Conservation (phyloP, 2,113 vertebrate species). For the Neogobius melanostomus region DNA sequence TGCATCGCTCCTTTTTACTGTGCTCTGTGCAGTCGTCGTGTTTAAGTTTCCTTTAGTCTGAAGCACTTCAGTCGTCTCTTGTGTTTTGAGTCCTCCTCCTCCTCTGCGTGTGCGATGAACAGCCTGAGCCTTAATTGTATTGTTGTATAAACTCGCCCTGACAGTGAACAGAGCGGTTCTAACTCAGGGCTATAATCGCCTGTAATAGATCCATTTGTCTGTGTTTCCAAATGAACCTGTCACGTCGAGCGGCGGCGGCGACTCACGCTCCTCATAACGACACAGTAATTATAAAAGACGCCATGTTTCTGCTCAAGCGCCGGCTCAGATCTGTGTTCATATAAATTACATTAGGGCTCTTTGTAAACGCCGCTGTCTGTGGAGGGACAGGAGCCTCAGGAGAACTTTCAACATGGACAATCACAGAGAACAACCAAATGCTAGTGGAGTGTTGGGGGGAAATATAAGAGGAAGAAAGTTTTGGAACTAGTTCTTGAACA, state of each 20-base stretch:
- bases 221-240: constrained; percentile 7
- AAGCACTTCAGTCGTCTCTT: not conserved
- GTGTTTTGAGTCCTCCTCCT: too few species aligned
- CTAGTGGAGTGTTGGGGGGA: too few species aligned
- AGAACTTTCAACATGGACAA: not conserved
- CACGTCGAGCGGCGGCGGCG: not conserved
- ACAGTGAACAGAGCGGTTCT: not conserved
- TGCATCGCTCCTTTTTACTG: too few species aligned
- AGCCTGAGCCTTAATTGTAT: not conserved
- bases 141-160: not conserved
- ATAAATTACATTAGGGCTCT: not conserved
- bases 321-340: not conserved
- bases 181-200: not conserved
- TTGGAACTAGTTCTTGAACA: too few species aligned
- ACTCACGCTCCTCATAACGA: not conserved
- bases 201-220: constrained; percentile 8
- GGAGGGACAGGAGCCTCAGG: not conserved
- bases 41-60: not conserved
- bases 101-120: not conserved
- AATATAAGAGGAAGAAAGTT: too few species aligned
- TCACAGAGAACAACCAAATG: too few species aligned
- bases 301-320: not conserved
- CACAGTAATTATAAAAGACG: constrained; percentile 1
- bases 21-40: too few species aligned
- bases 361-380: constrained; percentile 1